Percentiles rank a stretch among this genome's conserved stretches.
Evolutionary conservation across 2,797 vertebrate species (phyloP).

Genomic region (Odontamblyopus rebecca): DNA sequence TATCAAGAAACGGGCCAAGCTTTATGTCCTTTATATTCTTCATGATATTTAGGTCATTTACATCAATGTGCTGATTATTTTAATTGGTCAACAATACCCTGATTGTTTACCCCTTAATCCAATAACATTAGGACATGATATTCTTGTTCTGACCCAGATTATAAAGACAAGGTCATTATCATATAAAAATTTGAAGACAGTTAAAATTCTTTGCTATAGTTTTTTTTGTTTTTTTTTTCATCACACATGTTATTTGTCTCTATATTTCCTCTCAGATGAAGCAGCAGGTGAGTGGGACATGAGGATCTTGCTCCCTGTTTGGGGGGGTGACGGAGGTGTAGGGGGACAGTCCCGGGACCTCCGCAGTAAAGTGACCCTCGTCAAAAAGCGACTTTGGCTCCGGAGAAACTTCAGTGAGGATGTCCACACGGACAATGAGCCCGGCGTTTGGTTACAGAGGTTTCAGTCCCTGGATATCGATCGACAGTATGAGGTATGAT

Average conservation of each 20-base stretch:
- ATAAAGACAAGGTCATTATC: not conserved
- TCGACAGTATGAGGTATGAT: slow-evolving; percentile 64
- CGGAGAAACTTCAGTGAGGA: slow-evolving; percentile 34
- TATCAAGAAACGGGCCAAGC: not conserved
- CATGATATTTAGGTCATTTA: not conserved
- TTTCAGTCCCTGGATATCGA: slow-evolving; percentile 70
- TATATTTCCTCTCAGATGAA: slow-evolving; percentile 50
- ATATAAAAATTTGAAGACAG: too few relatives aligned
- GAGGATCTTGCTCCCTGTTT: slow-evolving; percentile 59
- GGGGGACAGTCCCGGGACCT: slow-evolving; percentile 42
- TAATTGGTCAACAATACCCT: slow-evolving; percentile 3
- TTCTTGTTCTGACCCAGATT: slow-evolving; percentile 5
- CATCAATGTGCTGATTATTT: slow-evolving; percentile 7
- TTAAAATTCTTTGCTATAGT: not conserved
- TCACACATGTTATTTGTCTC: slow-evolving; percentile 2
- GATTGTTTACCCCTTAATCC: slow-evolving; percentile 11
- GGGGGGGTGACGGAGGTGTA: slow-evolving; percentile 35
- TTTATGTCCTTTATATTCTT: not conserved
- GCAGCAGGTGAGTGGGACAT: slow-evolving; percentile 60
- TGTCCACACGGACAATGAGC: slow-evolving; percentile 58
- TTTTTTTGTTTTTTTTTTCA: not conserved
- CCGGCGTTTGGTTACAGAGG: slow-evolving; percentile 71
- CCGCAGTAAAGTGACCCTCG: slow-evolving; percentile 58
- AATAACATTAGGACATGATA: not conserved
- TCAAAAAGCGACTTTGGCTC: slow-evolving; percentile 68